Evolutionary conservation across 2,113 vertebrate genomes (phyloP), one percentile per base, ranked within the genome.

Genomic region (Hippocampus zosterae): DNA sequence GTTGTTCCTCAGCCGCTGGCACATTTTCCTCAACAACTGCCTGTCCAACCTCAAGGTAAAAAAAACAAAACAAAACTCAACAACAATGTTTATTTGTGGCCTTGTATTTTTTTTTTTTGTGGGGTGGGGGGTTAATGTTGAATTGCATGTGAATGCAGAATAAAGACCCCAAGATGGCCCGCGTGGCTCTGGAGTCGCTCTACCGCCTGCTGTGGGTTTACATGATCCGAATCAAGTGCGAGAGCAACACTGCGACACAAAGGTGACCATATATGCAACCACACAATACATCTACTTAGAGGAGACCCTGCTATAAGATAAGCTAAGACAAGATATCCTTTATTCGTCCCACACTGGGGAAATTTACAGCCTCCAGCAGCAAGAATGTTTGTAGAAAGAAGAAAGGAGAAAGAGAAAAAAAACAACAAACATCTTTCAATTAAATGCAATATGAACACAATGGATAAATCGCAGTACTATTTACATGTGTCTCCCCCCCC

Each of bases 171-270:
- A 98, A 99, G 92, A 98, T 98, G 97, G 96, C 97, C 18, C 94
- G 97, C n/a, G 97, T 99, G 87, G 97, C 97, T 66, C 91, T 99
- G 74, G 97, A 98, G 89, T 98, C 97, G 19, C 91, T 99, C 27
- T 99, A 98, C 88, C 94, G 97, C 84, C 91, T 99, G 75, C 93
- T 99, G 19, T 98, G 97, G 97, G 97, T 98, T 83, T 99, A 99
- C 89, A 98, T 98, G 96, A 98, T 99, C 83, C 92, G 97, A 79
- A 98, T 99, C 87, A 99, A 99, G 93, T 98, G 97, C 90, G 97
- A 99, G 92, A 99, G 97, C 91, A 99, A 99, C 90, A 98, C 96
- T 10, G 95, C 93, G 77, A 99, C 97, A 61, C 97, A 98, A 86
- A 98, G 97, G 97, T 98, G 92, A 90, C 37, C 65, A 9, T 8